These are phyloP conservation scores for Tautogolabrus adspersus DNA, from an alignment of 2,113 vertebrate species.

Conservation along the genomic window DNA sequence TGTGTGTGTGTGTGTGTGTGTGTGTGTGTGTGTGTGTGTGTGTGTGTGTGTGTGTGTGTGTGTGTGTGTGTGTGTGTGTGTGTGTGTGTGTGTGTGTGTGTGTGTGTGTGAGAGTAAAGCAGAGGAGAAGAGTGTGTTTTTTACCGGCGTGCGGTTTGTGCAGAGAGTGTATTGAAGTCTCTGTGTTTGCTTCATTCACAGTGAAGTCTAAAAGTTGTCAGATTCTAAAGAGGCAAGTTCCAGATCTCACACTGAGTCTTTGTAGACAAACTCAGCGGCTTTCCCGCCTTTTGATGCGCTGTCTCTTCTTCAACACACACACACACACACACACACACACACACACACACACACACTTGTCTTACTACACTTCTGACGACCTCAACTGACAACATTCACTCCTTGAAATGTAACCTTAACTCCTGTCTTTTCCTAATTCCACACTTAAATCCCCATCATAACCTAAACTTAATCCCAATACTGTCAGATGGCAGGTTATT, in stretches of 20 bases:
- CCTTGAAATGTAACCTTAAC: conserved; percentile 35
- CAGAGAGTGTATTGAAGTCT: conserved; percentile 15
- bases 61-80: conserved; percentile 5
- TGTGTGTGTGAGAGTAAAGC: conserved; percentile 26
- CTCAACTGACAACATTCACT: conserved; percentile 37
- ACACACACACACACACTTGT: conserved; percentile 4
- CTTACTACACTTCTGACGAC: conserved; percentile 20
- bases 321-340: conserved; percentile 3
- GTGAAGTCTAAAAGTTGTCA: conserved; percentile 50
- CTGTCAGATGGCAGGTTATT: conserved; percentile 57
- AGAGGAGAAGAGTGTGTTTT: conserved; percentile 49
- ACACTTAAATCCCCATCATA: conserved; percentile 60
- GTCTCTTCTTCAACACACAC: background rate
- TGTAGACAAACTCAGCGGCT: conserved; percentile 31
- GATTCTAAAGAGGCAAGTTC: conserved; percentile 26
- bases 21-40: conserved; percentile 8
- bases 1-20: conserved; percentile 1
- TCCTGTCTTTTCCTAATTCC: conserved; percentile 53
- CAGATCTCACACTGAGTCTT: conserved; percentile 44
- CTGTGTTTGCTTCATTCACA: conserved; percentile 29
- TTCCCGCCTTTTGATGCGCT: conserved; percentile 30
- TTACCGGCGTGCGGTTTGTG: conserved; percentile 16
- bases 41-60: conserved; percentile 5
- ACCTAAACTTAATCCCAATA: conserved; percentile 66
- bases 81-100: background rate